Conservation (phyloP, 2,113 vertebrate genomes). For the Elephas maximus region DNA sequence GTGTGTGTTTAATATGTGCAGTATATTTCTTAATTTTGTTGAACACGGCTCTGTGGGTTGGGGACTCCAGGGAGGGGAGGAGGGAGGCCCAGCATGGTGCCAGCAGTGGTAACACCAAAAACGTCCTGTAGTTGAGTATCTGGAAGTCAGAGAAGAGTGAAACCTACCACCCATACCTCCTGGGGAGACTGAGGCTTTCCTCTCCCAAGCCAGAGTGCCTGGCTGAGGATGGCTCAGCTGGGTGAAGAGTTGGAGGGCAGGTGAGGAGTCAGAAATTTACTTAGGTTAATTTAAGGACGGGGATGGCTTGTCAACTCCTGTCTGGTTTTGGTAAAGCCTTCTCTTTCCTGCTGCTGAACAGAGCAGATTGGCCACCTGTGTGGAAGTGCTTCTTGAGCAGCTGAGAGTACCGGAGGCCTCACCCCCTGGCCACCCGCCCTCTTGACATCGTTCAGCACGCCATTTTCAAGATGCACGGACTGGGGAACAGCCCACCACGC, state of each 20-base stretch:
- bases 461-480: neutral
- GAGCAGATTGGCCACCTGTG: neutral
- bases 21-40: neutral
- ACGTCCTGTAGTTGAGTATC: neutral
- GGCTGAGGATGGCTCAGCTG: neutral
- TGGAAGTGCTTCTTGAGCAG: neutral
- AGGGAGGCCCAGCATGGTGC: neutral
- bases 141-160: neutral
- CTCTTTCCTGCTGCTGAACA: neutral
- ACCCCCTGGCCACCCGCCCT: rapidly evolving
- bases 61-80: neutral
- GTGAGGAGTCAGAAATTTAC: rapidly evolving
- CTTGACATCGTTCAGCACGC: neutral
- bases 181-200: rapidly evolving
- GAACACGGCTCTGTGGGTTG: neutral
- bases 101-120: neutral
- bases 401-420: neutral
- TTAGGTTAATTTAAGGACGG: neutral
- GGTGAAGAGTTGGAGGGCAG: neutral
- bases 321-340: neutral
- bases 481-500: neutral
- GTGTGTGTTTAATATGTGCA: neutral
- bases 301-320: neutral
- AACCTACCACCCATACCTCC: rapidly evolving
- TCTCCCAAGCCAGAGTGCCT: neutral